These are phyloP conservation scores for Diceros bicornis DNA, from an alignment of 2,797 vertebrate genomes.

Conservation along the genomic window DNA sequence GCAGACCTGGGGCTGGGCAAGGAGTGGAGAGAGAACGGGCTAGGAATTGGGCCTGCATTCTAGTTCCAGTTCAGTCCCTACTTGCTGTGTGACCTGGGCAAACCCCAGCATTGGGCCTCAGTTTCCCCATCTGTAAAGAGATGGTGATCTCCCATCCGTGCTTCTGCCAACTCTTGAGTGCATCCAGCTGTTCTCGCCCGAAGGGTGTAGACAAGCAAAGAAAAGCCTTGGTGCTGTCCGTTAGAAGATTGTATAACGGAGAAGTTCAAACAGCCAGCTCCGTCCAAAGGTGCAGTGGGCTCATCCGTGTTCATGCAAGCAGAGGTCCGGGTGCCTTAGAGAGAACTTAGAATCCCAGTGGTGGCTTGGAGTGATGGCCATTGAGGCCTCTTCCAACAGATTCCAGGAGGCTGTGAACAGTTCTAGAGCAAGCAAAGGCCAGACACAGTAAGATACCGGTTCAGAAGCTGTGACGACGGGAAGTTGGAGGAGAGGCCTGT, in stretches of 20 bases:
- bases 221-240: accelerated
- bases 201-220: background rate
- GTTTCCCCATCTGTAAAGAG: background rate
- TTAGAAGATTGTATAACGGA: accelerated
- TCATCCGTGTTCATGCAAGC: too few relatives aligned
- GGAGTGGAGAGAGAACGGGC: background rate
- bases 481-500: background rate
- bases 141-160: too few relatives aligned
- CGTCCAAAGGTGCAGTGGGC: accelerated
- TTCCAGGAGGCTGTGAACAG: background rate
- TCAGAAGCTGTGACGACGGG: background rate
- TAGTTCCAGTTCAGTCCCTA: background rate
- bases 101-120: background rate
- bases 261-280: background rate
- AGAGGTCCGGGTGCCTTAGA: background rate
- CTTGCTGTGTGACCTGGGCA: background rate
- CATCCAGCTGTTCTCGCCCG: background rate
- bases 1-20: background rate
- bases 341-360: accelerated
- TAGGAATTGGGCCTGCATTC: background rate
- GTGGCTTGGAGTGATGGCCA: background rate
- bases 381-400: background rate
- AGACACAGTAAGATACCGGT: accelerated
- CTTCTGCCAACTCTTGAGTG: background rate
- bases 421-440: background rate